Evolutionary conservation across 2,797 vertebrate species (phyloP).

Genomic region (Ctenosaura bakeri): DNA sequence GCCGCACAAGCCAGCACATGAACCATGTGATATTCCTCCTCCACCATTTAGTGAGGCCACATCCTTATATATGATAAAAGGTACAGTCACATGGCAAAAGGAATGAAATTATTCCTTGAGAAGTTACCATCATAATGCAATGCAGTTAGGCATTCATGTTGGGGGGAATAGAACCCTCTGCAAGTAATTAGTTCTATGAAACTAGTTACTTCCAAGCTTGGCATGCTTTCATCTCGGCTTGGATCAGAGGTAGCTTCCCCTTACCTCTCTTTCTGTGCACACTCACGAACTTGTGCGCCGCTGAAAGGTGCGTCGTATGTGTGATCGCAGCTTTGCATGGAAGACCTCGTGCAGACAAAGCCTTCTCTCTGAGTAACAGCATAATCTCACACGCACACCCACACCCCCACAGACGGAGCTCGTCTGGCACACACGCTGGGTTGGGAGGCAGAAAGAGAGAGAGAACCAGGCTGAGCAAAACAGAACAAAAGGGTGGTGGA

Average conservation of each 20-base stretch:
- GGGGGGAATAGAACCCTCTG: too few species aligned
- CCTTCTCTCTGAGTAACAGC: neutral
- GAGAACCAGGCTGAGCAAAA: neutral
- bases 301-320: neutral
- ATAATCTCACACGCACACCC: neutral
- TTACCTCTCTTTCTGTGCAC: neutral
- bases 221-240: neutral
- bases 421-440: slow-evolving; percentile 9
- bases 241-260: neutral
- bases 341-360: neutral
- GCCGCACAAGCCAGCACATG: neutral
- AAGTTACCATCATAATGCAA: too few species aligned
- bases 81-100: too few species aligned
- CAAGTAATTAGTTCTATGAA: too few species aligned
- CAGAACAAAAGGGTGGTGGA: neutral
- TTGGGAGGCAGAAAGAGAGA: neutral
- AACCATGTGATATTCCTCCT: too few species aligned
- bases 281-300: too few species aligned
- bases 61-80: too few species aligned
- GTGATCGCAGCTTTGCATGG: neutral
- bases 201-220: neutral
- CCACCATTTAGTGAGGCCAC: too few species aligned
- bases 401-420: neutral
- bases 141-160: too few species aligned
- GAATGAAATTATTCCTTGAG: too few species aligned